Conservation (phyloP, 2,888 invertebrate species). For the Anthophora plumipes region DNA sequence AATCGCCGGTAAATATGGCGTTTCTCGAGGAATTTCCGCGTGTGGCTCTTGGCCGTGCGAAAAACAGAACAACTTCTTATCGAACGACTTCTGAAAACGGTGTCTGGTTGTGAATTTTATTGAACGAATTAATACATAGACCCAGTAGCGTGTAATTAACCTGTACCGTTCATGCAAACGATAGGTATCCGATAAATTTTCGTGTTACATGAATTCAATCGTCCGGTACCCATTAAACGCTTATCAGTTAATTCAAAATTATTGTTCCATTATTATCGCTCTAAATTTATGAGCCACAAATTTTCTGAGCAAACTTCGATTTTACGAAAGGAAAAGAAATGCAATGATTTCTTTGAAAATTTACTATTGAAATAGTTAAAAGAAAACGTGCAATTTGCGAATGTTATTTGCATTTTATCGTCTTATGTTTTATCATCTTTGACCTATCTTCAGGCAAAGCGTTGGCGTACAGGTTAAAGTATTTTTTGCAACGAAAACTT, state of each 20-base stretch:
- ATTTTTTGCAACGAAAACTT: too few species aligned
- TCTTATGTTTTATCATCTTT: not conserved
- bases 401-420: not conserved
- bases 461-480: too few species aligned
- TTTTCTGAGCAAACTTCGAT: not conserved
- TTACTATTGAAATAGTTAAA: not conserved
- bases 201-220: too few species aligned
- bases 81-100: conserved; percentile 7
- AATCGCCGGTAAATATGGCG: conserved; percentile 9
- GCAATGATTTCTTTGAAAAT: not conserved
- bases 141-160: too few species aligned
- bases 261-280: too few species aligned
- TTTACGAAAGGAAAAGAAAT: not conserved
- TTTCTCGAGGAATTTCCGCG: not conserved
- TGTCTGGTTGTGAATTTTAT: not conserved
- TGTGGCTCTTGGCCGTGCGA: not conserved
- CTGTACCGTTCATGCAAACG: too few species aligned
- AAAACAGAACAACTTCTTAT: conserved; percentile 3
- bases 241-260: too few species aligned
- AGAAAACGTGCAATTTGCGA: not conserved
- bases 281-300: too few species aligned
- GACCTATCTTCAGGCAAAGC: too few species aligned
- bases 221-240: too few species aligned
- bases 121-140: too few species aligned
- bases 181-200: too few species aligned